Conservation (phyloP, 1,140 invertebrate genomes). For the Dendroctonus ponderosae region DNA sequence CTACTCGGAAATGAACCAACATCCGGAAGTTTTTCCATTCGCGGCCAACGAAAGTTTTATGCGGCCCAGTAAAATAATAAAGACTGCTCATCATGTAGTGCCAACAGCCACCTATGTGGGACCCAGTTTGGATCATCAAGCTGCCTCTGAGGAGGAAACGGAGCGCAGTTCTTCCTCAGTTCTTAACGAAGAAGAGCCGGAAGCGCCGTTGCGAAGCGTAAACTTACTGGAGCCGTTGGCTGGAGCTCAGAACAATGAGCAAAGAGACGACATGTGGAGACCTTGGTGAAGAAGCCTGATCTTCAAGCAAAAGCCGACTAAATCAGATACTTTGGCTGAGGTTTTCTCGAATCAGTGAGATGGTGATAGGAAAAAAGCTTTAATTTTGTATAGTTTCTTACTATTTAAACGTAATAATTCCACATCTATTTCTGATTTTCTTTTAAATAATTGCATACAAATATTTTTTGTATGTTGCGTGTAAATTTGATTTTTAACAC, state of each 20-base stretch:
- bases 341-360: neutral
- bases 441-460: neutral
- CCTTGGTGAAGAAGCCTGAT: conserved; percentile 37
- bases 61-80: conserved; percentile 24
- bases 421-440: neutral
- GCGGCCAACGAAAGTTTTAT: conserved; percentile 18
- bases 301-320: neutral
- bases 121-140: neutral
- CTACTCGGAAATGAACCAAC: conserved; percentile 29
- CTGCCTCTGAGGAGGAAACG: conserved; percentile 4
- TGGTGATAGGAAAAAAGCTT: neutral
- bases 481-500: too few relatives aligned
- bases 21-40: conserved; percentile 1
- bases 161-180: neutral
- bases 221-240: neutral
- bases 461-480: neutral
- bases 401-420: neutral
- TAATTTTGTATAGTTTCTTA: neutral
- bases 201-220: neutral
- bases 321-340: neutral
- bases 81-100: conserved; percentile 15
- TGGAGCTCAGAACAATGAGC: conserved; percentile 9
- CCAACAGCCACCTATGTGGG: conserved; percentile 11
- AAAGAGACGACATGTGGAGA: conserved; percentile 44
- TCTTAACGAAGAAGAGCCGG: neutral